Percentiles rank a stretch among this genome's conserved stretches.
phyloP scores from a whole-genome alignment of 2,797 vertebrate genomes.

The Falco naumanni region DNA sequence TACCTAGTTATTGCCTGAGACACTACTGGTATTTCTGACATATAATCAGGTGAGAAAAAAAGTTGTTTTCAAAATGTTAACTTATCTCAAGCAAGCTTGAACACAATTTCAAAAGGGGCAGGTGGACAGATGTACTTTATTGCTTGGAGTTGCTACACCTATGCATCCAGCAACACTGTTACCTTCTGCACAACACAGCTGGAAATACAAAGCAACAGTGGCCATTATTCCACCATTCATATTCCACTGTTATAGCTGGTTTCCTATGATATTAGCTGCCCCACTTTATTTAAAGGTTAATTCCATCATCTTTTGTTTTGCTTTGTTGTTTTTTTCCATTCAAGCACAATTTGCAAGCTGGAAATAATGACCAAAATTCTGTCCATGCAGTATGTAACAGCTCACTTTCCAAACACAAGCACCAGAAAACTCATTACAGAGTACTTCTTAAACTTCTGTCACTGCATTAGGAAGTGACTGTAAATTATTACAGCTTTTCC shows the following conservation, averaged over 20 bases:
- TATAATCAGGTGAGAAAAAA: not conserved
- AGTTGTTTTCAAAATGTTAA: not conserved
- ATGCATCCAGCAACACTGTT: not conserved
- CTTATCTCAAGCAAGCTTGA: not conserved
- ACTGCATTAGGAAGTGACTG: conserved; percentile 61
- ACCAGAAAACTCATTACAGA: conserved; percentile 36
- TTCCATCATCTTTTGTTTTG: not conserved
- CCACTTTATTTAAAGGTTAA: not conserved
- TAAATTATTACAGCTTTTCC: conserved; percentile 71
- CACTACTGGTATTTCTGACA: fast-evolving
- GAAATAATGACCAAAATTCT: conserved; percentile 24
- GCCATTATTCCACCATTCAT: not conserved
- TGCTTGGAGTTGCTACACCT: not conserved
- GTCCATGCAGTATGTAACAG: not conserved
- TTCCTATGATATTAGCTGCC: not conserved
- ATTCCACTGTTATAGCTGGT: not conserved
- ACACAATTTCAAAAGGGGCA: not conserved
- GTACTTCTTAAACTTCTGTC: conserved; percentile 55
- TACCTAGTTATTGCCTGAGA: not conserved
- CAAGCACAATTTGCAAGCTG: not conserved
- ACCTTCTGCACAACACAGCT: not conserved
- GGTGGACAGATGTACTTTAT: not conserved
- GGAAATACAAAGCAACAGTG: not conserved
- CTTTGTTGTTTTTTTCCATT: not conserved
- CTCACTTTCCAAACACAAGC: conserved; percentile 36